phyloP scores from a whole-genome alignment of 2,888 invertebrate species.

The Philaethria dido region DNA sequence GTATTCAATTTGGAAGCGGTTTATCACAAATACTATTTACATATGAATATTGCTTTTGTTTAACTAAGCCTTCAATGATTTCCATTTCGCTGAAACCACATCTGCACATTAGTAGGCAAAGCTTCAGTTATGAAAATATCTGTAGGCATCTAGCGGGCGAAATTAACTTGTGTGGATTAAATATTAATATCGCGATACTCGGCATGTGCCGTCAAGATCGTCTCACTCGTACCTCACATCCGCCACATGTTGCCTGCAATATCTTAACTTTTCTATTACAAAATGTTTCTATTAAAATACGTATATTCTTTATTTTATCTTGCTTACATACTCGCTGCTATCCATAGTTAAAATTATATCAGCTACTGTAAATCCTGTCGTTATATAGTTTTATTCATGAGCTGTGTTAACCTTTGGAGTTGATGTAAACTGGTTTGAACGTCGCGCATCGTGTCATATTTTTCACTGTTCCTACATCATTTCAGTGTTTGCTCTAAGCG shows the following conservation, averaged over 20 bases:
- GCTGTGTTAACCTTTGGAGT: constrained; percentile 50
- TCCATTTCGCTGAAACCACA: constrained; percentile 38
- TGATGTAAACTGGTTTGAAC: constrained; percentile 51
- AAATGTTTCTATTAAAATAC: constrained; percentile 27
- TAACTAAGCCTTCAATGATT: constrained; percentile 39
- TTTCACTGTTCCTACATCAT: constrained; percentile 50
- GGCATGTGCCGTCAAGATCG: constrained; percentile 45
- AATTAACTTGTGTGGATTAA: constrained; percentile 52
- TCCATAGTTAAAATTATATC: constrained; percentile 20
- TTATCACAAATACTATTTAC: constrained; percentile 31
- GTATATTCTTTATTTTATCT: constrained; percentile 5
- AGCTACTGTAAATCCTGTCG: constrained; percentile 16
- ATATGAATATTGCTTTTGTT: constrained; percentile 36
- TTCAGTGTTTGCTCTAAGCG: constrained; percentile 48
- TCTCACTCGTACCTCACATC: constrained; percentile 42
- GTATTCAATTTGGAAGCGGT: neutral
- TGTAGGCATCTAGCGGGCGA: constrained; percentile 45
- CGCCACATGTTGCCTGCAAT: constrained; percentile 47
- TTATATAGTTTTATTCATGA: constrained; percentile 44
- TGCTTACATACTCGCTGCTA: constrained; percentile 1
- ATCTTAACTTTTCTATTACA: constrained; percentile 46
- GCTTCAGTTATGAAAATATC: constrained; percentile 47
- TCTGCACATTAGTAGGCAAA: constrained; percentile 42
- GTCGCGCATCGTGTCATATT: constrained; percentile 45
- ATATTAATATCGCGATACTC: constrained; percentile 48